Evolutionary conservation across 2,113 vertebrate species (phyloP), one percentile per base, ranked within the genome.

Genomic region (Cryptotis parvus): DNA sequence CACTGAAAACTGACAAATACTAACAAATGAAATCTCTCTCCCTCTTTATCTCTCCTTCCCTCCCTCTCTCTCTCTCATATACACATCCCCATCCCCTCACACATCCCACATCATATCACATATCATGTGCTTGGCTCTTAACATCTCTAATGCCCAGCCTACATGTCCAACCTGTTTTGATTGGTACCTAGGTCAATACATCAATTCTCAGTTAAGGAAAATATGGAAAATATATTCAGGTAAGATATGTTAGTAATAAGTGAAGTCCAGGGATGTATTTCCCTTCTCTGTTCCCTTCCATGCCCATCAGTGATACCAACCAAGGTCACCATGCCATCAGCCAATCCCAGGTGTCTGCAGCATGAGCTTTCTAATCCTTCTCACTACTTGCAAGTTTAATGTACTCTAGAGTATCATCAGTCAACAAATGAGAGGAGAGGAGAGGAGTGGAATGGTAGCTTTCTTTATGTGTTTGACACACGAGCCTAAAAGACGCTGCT

Each of bases 391-490:
- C 41, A 29, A 88, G n/a, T n/a, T 1, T 26, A 35, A 27, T 29
- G 14, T 63, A 41, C 45, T 27, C 41, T 15, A 70, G 55, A 69
- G 14, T 65, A 39, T 85, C 66, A 74, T 66, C 29, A 33, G 52
- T 70, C 66, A 91, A 16, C 27, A 75, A 37, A 41, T 14, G 8
- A 39, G 33, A 55, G 22, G 43, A 39, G 33, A 55, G 22, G 43
- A 63, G 45, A 90, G 70, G 41, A 58, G 20, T 4, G 81, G 86
- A 86, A 61, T 55, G 76, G 66, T 74, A 80, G 52, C 31, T 16
- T 82, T 88, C 84, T 87, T 83, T 33, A 8, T 84, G 43, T 8
- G 65, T 70, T 14, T 83, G 79, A 87, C 83, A 82, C 31, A 68
- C 8, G 88, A 82, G 74, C n/a, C n/a, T n/a, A n/a, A 35, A 49